Conservation (phyloP, 2,888 invertebrate genomes). For the Sycophila texana region DNA sequence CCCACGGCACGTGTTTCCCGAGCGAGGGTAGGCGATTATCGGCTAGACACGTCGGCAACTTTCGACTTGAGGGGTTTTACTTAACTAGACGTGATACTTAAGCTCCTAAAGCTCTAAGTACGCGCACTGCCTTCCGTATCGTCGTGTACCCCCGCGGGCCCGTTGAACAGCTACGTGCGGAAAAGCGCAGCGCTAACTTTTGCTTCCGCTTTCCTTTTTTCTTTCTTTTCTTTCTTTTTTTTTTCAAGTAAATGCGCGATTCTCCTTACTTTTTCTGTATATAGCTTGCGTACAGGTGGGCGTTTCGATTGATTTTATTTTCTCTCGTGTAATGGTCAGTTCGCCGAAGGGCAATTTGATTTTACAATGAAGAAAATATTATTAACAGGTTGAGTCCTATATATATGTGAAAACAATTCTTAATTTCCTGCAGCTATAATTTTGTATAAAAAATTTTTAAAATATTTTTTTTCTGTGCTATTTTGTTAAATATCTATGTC, state of each 20-base stretch:
- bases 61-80: constrained; percentile 22
- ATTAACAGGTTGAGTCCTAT: no score
- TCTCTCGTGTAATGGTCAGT: no score
- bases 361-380: no score
- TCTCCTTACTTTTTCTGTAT: not conserved
- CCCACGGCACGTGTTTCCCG: constrained; percentile 3
- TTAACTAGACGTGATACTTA: constrained; percentile 12
- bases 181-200: not conserved
- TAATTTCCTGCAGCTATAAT: no score
- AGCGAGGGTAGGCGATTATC: constrained; percentile 15
- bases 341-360: no score
- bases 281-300: no score
- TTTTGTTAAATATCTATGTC: no score
- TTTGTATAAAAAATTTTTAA: no score
- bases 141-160: not conserved
- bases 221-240: not conserved
- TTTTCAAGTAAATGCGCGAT: not conserved
- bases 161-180: not conserved
- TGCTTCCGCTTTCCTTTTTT: not conserved
- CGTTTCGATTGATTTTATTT: no score
- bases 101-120: not conserved
- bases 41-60: constrained; percentile 39
- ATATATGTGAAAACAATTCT: no score
- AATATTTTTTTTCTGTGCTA: no score
- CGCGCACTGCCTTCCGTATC: not conserved